These are phyloP conservation scores for Drosophila subpulchrella DNA, from an alignment of 1,140 invertebrate species.

Conservation along the genomic window DNA sequence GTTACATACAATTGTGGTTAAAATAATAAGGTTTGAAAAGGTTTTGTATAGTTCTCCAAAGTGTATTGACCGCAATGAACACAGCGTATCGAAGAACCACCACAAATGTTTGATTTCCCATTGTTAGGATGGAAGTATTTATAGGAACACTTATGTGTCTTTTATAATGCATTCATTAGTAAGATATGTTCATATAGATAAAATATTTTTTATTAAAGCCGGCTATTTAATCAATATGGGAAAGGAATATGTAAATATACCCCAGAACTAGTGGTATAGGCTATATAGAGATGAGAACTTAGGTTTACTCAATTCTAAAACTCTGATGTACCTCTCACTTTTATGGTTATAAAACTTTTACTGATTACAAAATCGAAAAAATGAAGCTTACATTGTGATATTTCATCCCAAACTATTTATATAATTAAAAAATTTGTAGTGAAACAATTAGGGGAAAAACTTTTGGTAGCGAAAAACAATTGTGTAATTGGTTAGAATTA, in stretches of 20 bases:
- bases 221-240: too few species aligned
- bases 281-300: too few species aligned
- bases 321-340: too few species aligned
- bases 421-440: neutral
- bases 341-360: too few species aligned
- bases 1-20: neutral
- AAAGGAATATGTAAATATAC: too few species aligned
- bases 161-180: neutral
- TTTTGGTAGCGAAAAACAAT: neutral
- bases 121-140: neutral
- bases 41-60: neutral
- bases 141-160: neutral
- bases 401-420: neutral
- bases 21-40: neutral
- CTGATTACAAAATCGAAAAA: too few species aligned
- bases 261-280: too few species aligned
- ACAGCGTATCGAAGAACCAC: neutral
- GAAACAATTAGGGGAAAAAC: conserved; percentile 1
- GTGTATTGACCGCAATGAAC: neutral
- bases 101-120: neutral
- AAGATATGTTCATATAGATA: neutral
- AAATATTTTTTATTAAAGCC: too few species aligned
- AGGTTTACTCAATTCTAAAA: too few species aligned
- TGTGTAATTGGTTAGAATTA: conserved; percentile 3
- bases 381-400: neutral